Evolutionary conservation across 2,113 vertebrate genomes (phyloP), one percentile per base, ranked within the genome.

Genomic region (Zosterops borbonicus): DNA sequence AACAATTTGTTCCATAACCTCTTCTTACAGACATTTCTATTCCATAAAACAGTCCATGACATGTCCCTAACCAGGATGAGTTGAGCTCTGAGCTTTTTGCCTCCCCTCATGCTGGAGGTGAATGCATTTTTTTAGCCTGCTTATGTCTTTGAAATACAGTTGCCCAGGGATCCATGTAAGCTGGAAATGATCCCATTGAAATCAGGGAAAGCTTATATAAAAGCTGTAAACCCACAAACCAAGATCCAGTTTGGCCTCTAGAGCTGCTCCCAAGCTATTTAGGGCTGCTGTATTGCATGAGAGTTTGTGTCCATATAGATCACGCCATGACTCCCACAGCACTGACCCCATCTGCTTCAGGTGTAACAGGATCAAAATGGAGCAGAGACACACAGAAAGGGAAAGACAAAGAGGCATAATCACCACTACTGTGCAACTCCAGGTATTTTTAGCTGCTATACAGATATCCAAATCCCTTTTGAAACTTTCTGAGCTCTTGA

Each of bases 401-500:
- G 25, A 73, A 60, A 84, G 24, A 33, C 44, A 60, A 59, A 86
- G 79, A 55, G 20, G 5, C 9, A 23, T 29, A 69, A 86, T 58
- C 59, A 49, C 24, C 27, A 49, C 5, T 18, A 59, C 11, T 89
- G 56, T 83, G 55, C 67, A 92, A 90, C 62, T 55, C 19, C 14
- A 19, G 22, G n/a, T 77, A 93, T 88, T 96, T 94, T 93, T 92
- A 88, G 44, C 42, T 4, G 4, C 63, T 79, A 4, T 24, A 83
- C 16, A 69, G 87, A 55, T 35, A 85, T 39, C 53, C 33, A 94
- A 87, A 82, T 47, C 70, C 67, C 55, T 88, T 92, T 47, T 41
- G 42, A 95, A 95, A 83, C 71, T 78, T 89, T 80, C 63, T 8
- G 9, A 73, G 87, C 46, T 91, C 79, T 74, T 94, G 94, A 95